phyloP scores from a whole-genome alignment of 1,140 invertebrate genomes.

The Sycophaga agraensis region DNA sequence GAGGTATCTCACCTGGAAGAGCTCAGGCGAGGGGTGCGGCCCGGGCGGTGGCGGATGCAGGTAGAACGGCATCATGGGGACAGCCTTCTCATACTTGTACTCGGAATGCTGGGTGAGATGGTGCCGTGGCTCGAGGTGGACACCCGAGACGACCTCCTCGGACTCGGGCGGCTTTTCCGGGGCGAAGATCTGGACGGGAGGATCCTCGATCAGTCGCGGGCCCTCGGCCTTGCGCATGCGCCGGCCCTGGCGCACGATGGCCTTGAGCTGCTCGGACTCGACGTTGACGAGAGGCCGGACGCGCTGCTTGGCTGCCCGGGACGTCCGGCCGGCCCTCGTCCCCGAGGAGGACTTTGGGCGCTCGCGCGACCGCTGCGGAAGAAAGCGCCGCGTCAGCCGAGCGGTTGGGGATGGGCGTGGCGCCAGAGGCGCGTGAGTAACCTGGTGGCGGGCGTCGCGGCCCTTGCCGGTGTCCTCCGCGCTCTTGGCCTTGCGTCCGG shows the following conservation, averaged over 20 bases:
- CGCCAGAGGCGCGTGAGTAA: too few species aligned
- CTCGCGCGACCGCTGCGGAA: slow-evolving; percentile 4
- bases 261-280: slow-evolving; percentile 54
- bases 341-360: slow-evolving; percentile 9
- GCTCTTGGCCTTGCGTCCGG: not conserved
- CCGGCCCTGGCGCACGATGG: slow-evolving; percentile 51
- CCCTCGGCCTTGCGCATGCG: slow-evolving; percentile 46
- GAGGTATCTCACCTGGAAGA: slow-evolving; percentile 42
- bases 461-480: slow-evolving; percentile 2
- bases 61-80: slow-evolving; percentile 58
- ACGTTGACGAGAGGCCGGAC: slow-evolving; percentile 51
- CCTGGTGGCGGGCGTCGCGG: too few species aligned
- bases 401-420: too few species aligned
- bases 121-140: slow-evolving; percentile 54
- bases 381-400: too few species aligned
- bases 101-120: slow-evolving; percentile 74
- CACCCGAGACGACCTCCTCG: slow-evolving; percentile 3
- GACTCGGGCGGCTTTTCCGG: slow-evolving; percentile 32
- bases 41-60: slow-evolving; percentile 66
- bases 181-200: slow-evolving; percentile 48
- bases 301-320: not conserved
- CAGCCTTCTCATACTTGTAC: slow-evolving; percentile 68
- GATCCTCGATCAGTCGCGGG: slow-evolving; percentile 36
- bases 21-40: slow-evolving; percentile 64
- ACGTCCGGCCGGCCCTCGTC: not conserved